Evolutionary conservation across 2,113 vertebrate species (phyloP).

Genomic region (Marmota flaviventris): DNA sequence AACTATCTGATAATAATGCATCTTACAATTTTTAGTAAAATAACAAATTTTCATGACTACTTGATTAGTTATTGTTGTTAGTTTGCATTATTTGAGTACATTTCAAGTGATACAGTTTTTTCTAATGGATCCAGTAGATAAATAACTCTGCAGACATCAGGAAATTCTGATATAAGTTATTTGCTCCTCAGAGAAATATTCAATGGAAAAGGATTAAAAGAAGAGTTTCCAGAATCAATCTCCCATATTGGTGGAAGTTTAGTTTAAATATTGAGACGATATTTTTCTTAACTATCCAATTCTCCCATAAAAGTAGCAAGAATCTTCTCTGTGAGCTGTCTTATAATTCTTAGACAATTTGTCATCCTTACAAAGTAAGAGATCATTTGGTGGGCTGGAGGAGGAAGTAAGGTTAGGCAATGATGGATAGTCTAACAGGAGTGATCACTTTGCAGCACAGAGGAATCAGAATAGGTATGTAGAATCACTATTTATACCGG

Average conservation of each 20-base stretch:
- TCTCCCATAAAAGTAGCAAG: background rate
- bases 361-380: background rate
- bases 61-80: background rate
- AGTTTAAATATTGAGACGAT: background rate
- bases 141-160: background rate
- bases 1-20: background rate
- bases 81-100: background rate
- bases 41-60: background rate
- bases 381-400: background rate
- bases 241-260: background rate
- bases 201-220: background rate
- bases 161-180: background rate
- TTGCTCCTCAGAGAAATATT: background rate
- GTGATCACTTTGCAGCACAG: background rate
- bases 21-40: background rate
- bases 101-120: background rate
- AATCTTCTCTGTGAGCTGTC: background rate
- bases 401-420: background rate
- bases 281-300: background rate
- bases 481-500: background rate
- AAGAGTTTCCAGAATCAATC: background rate
- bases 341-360: background rate
- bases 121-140: background rate
- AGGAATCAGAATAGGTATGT: background rate
- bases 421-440: background rate